Percentiles rank a stretch among this genome's conserved stretches.
Evolutionary conservation across 2,113 vertebrate species (phyloP).

Genomic region (Eonycteris spelaea): DNA sequence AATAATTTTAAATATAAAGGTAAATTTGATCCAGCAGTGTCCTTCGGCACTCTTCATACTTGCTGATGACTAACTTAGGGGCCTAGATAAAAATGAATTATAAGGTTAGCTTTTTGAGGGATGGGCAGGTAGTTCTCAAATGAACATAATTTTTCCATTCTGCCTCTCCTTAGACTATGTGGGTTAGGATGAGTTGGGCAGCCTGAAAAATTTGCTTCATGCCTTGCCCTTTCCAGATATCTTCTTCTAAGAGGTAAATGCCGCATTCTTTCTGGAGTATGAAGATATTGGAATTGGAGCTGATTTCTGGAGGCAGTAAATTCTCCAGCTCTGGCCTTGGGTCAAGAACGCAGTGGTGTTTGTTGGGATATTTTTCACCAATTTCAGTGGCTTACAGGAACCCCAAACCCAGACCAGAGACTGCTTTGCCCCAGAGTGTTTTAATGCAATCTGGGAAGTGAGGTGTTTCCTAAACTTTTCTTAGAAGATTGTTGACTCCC

Average conservation of each 20-base stretch:
- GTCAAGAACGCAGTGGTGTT: neutral
- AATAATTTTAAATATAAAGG: constrained; percentile 55
- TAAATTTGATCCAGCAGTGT: constrained; percentile 45
- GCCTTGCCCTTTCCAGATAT: neutral
- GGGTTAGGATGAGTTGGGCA: neutral
- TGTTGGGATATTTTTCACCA: neutral
- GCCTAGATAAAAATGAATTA: constrained; percentile 39
- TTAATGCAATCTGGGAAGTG: neutral
- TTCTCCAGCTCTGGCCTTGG: neutral
- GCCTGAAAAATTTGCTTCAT: neutral
- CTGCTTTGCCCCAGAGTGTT: neutral
- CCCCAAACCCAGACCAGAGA: neutral
- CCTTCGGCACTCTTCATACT: constrained; percentile 40
- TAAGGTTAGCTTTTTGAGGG: neutral
- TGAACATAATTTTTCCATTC: constrained; percentile 44
- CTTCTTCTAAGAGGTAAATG: neutral
- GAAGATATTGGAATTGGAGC: neutral
- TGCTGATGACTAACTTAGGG: constrained; percentile 41
- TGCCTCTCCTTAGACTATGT: neutral
- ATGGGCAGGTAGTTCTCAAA: neutral
- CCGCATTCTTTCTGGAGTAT: constrained; percentile 20
- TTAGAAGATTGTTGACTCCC: neutral
- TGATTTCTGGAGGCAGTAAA: constrained; percentile 17
- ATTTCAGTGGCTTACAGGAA: neutral
- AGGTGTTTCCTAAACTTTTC: neutral